Percentiles rank a stretch among this genome's conserved stretches.
phyloP scores from a whole-genome alignment of 2,797 vertebrate genomes.

The Danio aesculapii region DNA sequence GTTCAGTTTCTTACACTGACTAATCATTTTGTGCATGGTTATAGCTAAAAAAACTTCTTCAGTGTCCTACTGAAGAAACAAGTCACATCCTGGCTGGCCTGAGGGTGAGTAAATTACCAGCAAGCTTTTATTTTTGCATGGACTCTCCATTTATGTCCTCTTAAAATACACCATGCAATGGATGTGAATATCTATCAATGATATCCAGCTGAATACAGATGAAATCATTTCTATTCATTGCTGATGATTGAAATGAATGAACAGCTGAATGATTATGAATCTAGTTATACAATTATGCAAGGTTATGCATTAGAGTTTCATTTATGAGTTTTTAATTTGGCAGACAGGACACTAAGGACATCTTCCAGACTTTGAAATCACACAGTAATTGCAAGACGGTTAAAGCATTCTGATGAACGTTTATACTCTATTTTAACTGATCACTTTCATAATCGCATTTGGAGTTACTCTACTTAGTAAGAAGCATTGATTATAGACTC shows the following conservation, averaged over 20 bases:
- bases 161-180: neutral
- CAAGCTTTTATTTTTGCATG: too few species aligned
- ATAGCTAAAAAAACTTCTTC: too few species aligned
- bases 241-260: neutral
- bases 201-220: neutral
- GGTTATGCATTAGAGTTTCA: constrained; percentile 9
- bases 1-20: too few species aligned
- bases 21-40: too few species aligned
- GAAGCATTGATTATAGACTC: constrained; percentile 9
- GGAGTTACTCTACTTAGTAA: neutral
- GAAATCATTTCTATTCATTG: neutral
- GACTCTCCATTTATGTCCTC: neutral
- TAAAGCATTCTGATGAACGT: neutral
- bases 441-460: constrained; percentile 10
- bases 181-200: neutral
- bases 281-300: constrained; percentile 13
- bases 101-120: too few species aligned
- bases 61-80: too few species aligned
- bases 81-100: too few species aligned
- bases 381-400: constrained; percentile 1
- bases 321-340: neutral
- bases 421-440: neutral
- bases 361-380: neutral
- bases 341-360: neutral
- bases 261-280: constrained; percentile 10